Evolutionary conservation across 1,140 invertebrate genomes (phyloP).

Genomic region (Zelostemma sp.): DNA sequence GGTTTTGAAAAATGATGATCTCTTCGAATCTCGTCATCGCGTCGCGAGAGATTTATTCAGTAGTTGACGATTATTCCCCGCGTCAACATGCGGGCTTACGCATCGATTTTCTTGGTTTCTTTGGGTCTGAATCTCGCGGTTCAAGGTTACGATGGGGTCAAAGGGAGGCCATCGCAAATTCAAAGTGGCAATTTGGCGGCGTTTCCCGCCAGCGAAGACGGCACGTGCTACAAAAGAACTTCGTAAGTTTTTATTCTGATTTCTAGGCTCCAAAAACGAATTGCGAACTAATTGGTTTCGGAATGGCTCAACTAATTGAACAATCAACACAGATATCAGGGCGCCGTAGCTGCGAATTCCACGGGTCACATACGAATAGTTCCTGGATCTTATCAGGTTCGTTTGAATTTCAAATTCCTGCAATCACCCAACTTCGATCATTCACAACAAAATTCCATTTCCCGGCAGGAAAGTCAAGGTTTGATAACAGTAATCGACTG

Average conservation of each 20-base stretch:
- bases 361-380: conserved; percentile 36
- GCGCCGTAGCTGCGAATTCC: conserved; percentile 33
- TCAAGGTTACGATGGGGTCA: conserved; percentile 47
- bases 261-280: too few species aligned
- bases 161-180: conserved; percentile 31
- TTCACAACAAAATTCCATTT: neutral
- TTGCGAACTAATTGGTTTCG: too few species aligned
- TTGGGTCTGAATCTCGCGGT: conserved; percentile 18
- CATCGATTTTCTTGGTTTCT: conserved; percentile 28
- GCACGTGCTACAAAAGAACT: conserved; percentile 61
- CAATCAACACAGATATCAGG: conserved; percentile 45
- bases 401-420: too few species aligned
- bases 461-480: conserved; percentile 33
- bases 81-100: conserved; percentile 48
- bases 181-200: neutral
- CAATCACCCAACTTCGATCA: too few species aligned
- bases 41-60: conserved; percentile 38
- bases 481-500: conserved; percentile 63
- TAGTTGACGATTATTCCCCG: conserved; percentile 35
- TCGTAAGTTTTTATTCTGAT: too few species aligned
- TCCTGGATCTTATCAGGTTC: conserved; percentile 30
- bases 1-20: conserved; percentile 24
- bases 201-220: conserved; percentile 49
- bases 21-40: conserved; percentile 22
- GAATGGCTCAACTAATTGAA: too few species aligned